Evolutionary conservation across 1,140 invertebrate genomes (phyloP), one percentile per base, ranked within the genome.

Genomic region (Apocrypta bakeri): DNA sequence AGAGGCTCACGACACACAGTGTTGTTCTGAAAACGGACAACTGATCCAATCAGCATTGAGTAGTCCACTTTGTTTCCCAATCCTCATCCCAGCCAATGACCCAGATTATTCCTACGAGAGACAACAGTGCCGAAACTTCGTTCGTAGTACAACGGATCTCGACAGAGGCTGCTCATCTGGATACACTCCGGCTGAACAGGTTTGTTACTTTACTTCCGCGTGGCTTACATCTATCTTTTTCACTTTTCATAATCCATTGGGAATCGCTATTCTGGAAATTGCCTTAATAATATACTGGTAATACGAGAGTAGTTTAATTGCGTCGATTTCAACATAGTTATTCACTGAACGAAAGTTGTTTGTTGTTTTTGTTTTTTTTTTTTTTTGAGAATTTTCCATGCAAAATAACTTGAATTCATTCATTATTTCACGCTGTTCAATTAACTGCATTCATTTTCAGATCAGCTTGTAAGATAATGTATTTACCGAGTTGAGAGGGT

Each of bases 91-190:
- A 2, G 88, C 92, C 0, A 94, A 97, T 85, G 98, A 99, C 92
- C 96, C 95, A 0, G 94, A 96, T n/a, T 96, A 96, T 86, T 90
- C 92, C 1, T 93, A 93, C 76, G 94, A 93, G 48, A 93, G 95
- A 24, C 95, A 94, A 21, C 93, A 95, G 76, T 98, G 97, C 88
- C 94, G 97, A 91, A 97, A 97, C 91, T 97, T 98, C 88, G 96
- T 97, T 1, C 93, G 97, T 84, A 97, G 96, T 12, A 94, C 94
- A 6, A 95, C 94, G 6, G 95, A 96, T 83, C 92, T 94, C 64
- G 95, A 95, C 85, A 93, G 93, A 79, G 94, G 94, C 75, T 97
- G 96, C 86, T 90, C 92, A 9, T 90, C 93, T 21, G 89, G 91
- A 72, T 86, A 90, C 29, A 90, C 91, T n/a, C 95, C 95, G n/a